A percentile compares a stretch with the other conserved stretches of the same genome.
These are phyloP conservation scores for Leptopilina clavipes DNA, from an alignment of 1,140 invertebrate genomes.

Conservation along the genomic window DNA sequence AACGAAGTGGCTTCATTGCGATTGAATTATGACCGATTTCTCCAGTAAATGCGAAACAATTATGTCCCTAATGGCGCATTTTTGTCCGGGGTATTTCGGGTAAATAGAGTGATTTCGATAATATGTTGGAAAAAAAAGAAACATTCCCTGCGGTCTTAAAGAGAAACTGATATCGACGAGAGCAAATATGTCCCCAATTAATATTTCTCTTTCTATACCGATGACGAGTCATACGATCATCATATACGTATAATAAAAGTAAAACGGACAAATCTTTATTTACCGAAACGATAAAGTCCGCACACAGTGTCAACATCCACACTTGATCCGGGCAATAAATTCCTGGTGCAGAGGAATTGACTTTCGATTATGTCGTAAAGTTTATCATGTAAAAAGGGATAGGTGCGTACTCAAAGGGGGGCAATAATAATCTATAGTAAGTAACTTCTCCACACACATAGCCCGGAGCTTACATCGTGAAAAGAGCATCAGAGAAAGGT, in stretches of 20 bases:
- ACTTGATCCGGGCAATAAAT: constrained; percentile 1
- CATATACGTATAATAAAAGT: no score
- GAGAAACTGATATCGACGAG: no score
- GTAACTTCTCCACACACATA: neutral
- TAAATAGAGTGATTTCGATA: constrained; percentile 24
- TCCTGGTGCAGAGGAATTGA: neutral
- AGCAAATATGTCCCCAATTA: no score
- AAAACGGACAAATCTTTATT: neutral
- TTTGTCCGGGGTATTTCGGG: constrained; percentile 47
- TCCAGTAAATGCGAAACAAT: constrained; percentile 40
- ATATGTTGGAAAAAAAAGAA: no score
- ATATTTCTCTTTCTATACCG: neutral
- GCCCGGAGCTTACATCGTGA: neutral
- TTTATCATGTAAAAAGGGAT: constrained; percentile 55
- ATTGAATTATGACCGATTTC: constrained; percentile 44
- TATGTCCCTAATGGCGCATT: constrained; percentile 51
- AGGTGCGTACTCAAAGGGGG: neutral
- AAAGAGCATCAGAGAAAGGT: neutral
- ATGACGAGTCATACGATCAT: no score
- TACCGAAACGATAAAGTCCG: neutral
- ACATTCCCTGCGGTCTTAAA: no score
- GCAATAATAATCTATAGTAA: neutral
- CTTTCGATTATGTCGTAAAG: constrained; percentile 56
- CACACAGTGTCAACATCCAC: neutral
- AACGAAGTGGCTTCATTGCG: constrained; percentile 42